Conservation (phyloP, 2,797 vertebrate genomes). For the Oreochromis grahami region DNA sequence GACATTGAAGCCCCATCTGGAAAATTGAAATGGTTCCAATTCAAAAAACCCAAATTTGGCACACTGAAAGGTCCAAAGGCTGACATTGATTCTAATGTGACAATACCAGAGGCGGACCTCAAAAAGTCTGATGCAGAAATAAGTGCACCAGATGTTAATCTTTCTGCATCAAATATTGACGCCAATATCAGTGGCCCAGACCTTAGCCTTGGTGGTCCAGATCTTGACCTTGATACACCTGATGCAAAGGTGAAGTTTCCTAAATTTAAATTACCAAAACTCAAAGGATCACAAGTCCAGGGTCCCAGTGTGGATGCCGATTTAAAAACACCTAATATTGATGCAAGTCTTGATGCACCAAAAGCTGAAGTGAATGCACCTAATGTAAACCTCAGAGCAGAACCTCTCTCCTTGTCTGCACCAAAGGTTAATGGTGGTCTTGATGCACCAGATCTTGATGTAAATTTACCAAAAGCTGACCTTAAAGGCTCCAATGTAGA, state of each 20-base stretch:
- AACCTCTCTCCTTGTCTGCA: constrained; percentile 1
- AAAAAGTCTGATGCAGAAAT: constrained; percentile 32
- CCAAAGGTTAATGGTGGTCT: constrained; percentile 19
- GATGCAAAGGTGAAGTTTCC: constrained; percentile 25
- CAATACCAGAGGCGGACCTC: constrained; percentile 41
- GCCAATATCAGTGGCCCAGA: constrained; percentile 27
- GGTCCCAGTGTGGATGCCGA: constrained; percentile 30
- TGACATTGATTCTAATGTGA: constrained; percentile 38
- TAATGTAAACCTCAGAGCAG: neutral
- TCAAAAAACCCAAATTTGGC: constrained; percentile 52
- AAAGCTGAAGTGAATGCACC: constrained; percentile 14
- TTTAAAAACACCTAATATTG: constrained; percentile 9
- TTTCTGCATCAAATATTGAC: constrained; percentile 52
- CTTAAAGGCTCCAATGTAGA: constrained; percentile 13
- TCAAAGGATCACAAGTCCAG: constrained; percentile 30
- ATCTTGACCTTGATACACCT: constrained; percentile 24
- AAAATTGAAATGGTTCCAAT: constrained; percentile 41
- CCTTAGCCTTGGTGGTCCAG: constrained; percentile 32
- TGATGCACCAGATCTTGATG: constrained; percentile 1
- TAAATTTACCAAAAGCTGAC: constrained; percentile 13
- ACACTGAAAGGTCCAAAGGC: constrained; percentile 42
- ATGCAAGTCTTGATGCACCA: constrained; percentile 20
- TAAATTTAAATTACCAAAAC: constrained; percentile 32
- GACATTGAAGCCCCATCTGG: constrained; percentile 40
- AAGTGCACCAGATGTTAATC: constrained; percentile 35